Percentiles rank a stretch among this genome's conserved stretches.
Evolutionary conservation across 2,113 vertebrate genomes (phyloP).

Genomic region (Leucosticte australis): DNA sequence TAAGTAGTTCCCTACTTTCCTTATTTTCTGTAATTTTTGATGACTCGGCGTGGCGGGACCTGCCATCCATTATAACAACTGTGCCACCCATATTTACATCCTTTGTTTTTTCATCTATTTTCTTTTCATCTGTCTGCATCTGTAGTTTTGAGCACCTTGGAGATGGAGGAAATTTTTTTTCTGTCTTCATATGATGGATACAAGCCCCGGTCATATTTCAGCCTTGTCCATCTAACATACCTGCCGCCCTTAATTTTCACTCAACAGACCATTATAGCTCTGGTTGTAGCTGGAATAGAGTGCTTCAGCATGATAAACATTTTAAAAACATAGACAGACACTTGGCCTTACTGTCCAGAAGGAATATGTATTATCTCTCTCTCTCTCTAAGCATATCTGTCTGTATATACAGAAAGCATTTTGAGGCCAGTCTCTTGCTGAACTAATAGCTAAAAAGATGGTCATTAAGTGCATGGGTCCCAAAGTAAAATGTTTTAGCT

Average conservation of each 20-base stretch:
- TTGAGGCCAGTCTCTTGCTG: neutral
- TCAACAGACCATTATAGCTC: neutral
- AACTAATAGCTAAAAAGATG: neutral
- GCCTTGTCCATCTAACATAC: neutral
- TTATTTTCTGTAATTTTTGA: neutral
- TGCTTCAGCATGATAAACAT: neutral
- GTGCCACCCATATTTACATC: neutral
- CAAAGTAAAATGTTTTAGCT: neutral
- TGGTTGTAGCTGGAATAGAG: neutral
- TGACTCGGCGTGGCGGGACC: rapidly evolving
- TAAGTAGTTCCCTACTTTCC: neutral
- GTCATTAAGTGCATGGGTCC: neutral
- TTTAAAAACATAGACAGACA: neutral
- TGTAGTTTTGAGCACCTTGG: neutral
- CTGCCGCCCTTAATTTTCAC: neutral
- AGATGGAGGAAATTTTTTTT: neutral
- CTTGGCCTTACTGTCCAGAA: neutral
- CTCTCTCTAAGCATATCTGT: neutral
- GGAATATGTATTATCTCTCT: neutral
- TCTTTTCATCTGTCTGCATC: neutral
- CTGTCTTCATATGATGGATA: neutral
- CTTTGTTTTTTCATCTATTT: neutral
- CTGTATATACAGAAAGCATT: neutral
- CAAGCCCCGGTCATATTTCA: neutral
- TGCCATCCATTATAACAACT: neutral